phyloP scores from a whole-genome alignment of 2,888 invertebrate species.

The Adineta ricciae region DNA sequence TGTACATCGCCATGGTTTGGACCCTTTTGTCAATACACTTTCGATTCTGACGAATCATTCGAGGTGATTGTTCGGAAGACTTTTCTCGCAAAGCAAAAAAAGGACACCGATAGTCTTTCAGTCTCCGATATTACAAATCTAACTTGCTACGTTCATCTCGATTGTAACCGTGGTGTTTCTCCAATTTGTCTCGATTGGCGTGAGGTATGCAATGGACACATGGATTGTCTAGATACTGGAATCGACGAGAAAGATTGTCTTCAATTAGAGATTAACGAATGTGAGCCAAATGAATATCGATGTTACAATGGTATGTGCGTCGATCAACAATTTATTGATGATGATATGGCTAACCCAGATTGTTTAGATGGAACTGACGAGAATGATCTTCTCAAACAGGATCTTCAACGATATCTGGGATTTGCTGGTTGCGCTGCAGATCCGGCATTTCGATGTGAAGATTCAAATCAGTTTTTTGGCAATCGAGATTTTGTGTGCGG shows the following conservation, averaged over 20 bases:
- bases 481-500: not conserved
- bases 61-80: not conserved
- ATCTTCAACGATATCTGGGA: not conserved
- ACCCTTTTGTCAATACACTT: not conserved
- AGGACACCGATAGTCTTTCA: too few species aligned
- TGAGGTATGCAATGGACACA: not conserved
- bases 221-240: not conserved
- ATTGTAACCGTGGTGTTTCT: not conserved
- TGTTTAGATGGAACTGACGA: not conserved
- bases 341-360: not conserved
- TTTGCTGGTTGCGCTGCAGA: not conserved
- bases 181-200: not conserved
- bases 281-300: not conserved
- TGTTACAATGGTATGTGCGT: not conserved
- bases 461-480: not conserved
- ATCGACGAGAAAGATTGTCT: not conserved
- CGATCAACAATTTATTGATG: not conserved
- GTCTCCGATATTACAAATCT: not conserved
- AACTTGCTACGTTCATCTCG: not conserved
- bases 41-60: not conserved
- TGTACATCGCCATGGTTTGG: not conserved
- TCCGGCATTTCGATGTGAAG: not conserved
- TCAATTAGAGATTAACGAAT: not conserved
- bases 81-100: not conserved
- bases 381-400: not conserved